Evolutionary conservation across 2,888 invertebrate genomes (phyloP), one percentile per base, ranked within the genome.

Genomic region (Parnassius smintheus): DNA sequence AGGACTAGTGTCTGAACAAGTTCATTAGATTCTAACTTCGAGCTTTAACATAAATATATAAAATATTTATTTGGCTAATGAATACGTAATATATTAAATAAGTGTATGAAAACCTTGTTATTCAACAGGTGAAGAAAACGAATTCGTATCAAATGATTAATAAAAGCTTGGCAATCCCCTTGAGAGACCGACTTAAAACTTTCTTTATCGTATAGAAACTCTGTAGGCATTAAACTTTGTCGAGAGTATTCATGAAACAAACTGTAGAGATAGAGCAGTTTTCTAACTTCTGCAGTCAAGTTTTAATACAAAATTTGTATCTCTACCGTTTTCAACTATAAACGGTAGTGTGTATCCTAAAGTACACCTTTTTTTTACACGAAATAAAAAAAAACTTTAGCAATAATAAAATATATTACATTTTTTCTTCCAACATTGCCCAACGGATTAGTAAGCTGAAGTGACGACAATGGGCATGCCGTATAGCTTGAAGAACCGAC

Each of bases 141-240:
- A 70, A 70, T 68, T 70, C 56, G 72, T 61, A 59, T 52, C 53
- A 53, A 55, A 65, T 65, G 68, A 67, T 70, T 67, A 70, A 71
- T 71, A 67, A 72, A 69, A 67, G 67, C 66, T 62, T 62, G 70
- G 66, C 68, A 64, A 66, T 69, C 74, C 71, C 68, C 66, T 61
- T 65, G 63, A 56, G 65, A 64, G 68, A 68, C 57, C 62, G 66
- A 80, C 72, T 76, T 71, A 66, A 73, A 76, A 78, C 66, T 78
- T 80, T 72, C 73, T 77, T 78, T 80, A 82, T 75, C 76, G 75
- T 75, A 79, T 75, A 72, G 62, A 81, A 83, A 82, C 75, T 81
- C 78, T 61, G 70, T 65, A 69, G 67, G 72, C 72, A 70, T 75
- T 74, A 72, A 78, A 81, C 71, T 79, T 75, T 59, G 58, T 42